Percentiles rank a stretch among this genome's conserved stretches.
Evolutionary conservation across 2,888 invertebrate genomes (phyloP).

Genomic region (Phlogophora meticulosa): DNA sequence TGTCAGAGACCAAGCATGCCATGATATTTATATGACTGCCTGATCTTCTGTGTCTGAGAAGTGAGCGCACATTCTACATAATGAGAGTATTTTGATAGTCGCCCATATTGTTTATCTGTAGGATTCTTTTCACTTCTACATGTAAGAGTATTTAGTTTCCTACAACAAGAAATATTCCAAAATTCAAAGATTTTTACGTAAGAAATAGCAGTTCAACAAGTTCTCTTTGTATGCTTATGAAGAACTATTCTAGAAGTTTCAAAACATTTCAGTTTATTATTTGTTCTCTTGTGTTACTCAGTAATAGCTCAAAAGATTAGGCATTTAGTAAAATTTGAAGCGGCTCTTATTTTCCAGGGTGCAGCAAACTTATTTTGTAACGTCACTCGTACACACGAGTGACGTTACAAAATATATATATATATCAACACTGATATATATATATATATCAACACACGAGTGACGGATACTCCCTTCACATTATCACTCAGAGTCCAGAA

Average conservation of each 20-base stretch:
- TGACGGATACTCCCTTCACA: neutral
- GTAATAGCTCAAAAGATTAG: neutral
- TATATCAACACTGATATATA: no score
- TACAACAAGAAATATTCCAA: neutral
- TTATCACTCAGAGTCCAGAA: neutral
- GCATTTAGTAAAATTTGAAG: neutral
- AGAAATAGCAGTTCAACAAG: neutral
- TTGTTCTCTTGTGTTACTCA: neutral
- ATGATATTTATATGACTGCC: slow-evolving; percentile 14
- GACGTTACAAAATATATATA: no score
- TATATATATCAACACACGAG: no score
- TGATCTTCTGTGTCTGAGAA: slow-evolving; percentile 5
- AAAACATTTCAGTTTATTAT: neutral
- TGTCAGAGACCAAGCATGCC: slow-evolving; percentile 19
- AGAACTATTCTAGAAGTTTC: neutral
- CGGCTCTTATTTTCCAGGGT: no score
- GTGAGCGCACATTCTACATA: slow-evolving; percentile 2
- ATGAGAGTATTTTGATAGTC: neutral
- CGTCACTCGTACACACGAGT: neutral
- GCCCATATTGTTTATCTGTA: neutral
- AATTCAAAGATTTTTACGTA: slow-evolving; percentile 1
- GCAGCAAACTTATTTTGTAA: slow-evolving; percentile 5
- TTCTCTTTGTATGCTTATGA: neutral
- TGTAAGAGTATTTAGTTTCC: neutral
- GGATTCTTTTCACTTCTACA: neutral